Evolutionary conservation across 2,113 vertebrate genomes (phyloP).

Genomic region (Urocitellus parryii): DNA sequence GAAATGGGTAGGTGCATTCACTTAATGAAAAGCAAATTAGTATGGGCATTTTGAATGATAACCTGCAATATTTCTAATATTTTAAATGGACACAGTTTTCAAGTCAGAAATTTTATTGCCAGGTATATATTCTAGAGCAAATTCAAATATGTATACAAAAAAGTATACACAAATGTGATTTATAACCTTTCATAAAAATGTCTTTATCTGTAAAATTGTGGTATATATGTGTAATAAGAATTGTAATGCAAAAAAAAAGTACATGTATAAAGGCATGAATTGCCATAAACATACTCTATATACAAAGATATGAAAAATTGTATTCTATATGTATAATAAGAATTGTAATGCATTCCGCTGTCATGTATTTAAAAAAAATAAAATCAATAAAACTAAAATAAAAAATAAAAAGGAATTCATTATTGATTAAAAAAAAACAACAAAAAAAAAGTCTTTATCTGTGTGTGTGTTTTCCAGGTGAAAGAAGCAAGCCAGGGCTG

Average conservation of each 20-base stretch:
- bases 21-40: not conserved
- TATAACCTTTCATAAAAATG: conserved; percentile 2
- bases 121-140: not conserved
- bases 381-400: too few species aligned
- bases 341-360: too few species aligned
- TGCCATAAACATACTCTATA: too few species aligned
- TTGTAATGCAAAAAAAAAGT: too few species aligned
- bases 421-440: too few species aligned
- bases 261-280: too few species aligned
- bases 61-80: not conserved
- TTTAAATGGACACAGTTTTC: not conserved
- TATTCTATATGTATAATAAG: too few species aligned
- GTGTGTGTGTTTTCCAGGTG: not conserved
- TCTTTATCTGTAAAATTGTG: not conserved
- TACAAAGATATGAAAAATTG: too few species aligned
- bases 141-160: not conserved
- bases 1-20: not conserved
- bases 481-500: not conserved
- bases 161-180: not conserved
- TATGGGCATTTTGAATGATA: not conserved
- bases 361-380: too few species aligned
- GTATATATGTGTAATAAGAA: too few species aligned
- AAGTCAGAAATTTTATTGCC: not conserved
- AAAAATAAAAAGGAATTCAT: too few species aligned
- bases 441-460: not conserved